A percentile compares a stretch with the other conserved stretches of the same genome.
Conservation (phyloP, 2,797 vertebrate species). For the Nyctalus aviator region DNA sequence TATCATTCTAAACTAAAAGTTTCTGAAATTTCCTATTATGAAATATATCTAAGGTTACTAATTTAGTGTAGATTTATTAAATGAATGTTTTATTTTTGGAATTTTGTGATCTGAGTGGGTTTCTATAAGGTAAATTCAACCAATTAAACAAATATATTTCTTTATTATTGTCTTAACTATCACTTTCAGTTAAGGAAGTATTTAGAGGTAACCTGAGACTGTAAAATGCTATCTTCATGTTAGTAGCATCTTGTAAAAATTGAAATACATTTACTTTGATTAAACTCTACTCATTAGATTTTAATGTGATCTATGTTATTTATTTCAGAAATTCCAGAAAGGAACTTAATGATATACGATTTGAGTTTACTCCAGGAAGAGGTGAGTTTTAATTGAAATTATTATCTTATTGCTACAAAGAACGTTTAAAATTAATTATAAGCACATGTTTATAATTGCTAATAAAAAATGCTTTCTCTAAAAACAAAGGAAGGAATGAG, state of each 20-base stretch:
- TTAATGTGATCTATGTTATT: slow-evolving; percentile 84
- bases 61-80: slow-evolving; percentile 27
- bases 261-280: slow-evolving; percentile 75
- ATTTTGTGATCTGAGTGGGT: slow-evolving; percentile 28
- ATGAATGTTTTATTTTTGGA: slow-evolving; percentile 42
- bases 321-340: slow-evolving; percentile 96
- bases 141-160: slow-evolving; percentile 56
- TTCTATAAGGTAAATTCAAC: slow-evolving; percentile 66
- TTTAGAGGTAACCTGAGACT: slow-evolving; percentile 52
- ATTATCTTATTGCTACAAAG: slow-evolving; percentile 81
- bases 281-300: slow-evolving; percentile 82
- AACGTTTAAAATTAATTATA: slow-evolving; percentile 85
- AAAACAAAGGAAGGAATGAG: neutral
- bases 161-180: slow-evolving; percentile 64
- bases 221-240: slow-evolving; percentile 68
- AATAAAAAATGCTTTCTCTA: slow-evolving; percentile 72
- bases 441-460: slow-evolving; percentile 77
- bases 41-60: slow-evolving; percentile 17
- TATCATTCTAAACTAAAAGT: neutral
- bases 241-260: slow-evolving; percentile 77
- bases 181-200: slow-evolving; percentile 62
- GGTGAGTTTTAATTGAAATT: slow-evolving; percentile 90
- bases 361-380: slow-evolving; percentile 98
- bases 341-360: slow-evolving; percentile 98
- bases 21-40: slow-evolving; percentile 43